Conservation (phyloP, 2,113 vertebrate genomes). For the Anthoscopus minutus region DNA sequence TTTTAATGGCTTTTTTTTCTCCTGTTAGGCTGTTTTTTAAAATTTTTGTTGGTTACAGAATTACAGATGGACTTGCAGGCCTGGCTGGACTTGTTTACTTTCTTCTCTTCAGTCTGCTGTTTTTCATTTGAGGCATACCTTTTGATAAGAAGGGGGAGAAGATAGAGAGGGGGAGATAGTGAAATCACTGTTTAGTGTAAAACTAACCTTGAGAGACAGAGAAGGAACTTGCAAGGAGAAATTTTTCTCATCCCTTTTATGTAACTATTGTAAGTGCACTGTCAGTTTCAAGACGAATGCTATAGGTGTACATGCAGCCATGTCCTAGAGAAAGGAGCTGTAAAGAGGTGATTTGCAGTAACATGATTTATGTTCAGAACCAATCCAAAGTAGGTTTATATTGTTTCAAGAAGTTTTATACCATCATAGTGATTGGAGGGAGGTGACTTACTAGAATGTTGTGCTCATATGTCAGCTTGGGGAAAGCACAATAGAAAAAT, state of each 20-base stretch:
- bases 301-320: fast-evolving
- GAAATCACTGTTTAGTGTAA: background rate
- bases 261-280: background rate
- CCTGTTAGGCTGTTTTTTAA: background rate
- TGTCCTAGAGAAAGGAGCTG: background rate
- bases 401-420: background rate
- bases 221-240: background rate
- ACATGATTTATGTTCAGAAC: background rate
- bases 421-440: background rate
- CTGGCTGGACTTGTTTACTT: background rate
- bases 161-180: background rate
- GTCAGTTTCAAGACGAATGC: background rate
- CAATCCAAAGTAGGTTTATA: background rate
- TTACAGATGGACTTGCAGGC: background rate
- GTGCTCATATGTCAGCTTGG: background rate
- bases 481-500: background rate
- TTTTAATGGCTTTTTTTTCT: fast-evolving
- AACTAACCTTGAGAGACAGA: background rate
- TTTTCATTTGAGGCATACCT: background rate
- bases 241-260: background rate
- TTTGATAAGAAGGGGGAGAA: background rate
- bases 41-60: background rate
- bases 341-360: background rate
- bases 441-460: background rate
- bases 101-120: background rate